These are phyloP conservation scores for Acestrorhynchus altus DNA, from an alignment of 2,797 vertebrate species.

Conservation along the genomic window DNA sequence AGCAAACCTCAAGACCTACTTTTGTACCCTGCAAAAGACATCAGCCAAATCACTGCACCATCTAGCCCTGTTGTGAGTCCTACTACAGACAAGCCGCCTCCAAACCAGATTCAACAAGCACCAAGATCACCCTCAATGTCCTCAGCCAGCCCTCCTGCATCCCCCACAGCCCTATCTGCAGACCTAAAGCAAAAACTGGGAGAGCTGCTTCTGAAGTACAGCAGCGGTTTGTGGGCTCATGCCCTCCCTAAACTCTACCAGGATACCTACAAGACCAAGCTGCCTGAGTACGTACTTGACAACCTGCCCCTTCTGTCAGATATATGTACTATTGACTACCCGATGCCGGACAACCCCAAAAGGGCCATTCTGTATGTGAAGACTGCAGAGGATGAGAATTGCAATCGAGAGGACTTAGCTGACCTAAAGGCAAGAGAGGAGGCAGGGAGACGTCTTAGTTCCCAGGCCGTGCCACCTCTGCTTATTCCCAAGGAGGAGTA, in stretches of 20 bases:
- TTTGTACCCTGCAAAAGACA: slow-evolving; percentile 85
- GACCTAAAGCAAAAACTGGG: slow-evolving; percentile 86
- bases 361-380: slow-evolving; percentile 93
- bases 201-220: slow-evolving; percentile 88
- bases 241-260: slow-evolving; percentile 93
- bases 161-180: slow-evolving; percentile 67
- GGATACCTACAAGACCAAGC: slow-evolving; percentile 87
- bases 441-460: slow-evolving; percentile 65
- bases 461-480: slow-evolving; percentile 80
- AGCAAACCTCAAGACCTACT: slow-evolving; percentile 83
- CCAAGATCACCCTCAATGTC: slow-evolving; percentile 59
- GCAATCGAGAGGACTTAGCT: slow-evolving; percentile 64
- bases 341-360: slow-evolving; percentile 87
- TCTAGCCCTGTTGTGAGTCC: slow-evolving; percentile 31
- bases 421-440: slow-evolving; percentile 62
- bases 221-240: slow-evolving; percentile 91
- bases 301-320: slow-evolving; percentile 86
- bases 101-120: slow-evolving; percentile 46
- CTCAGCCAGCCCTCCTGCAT: slow-evolving; percentile 62
- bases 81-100: slow-evolving; percentile 52
- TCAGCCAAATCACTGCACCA: slow-evolving; percentile 49
- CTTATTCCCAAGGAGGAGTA: slow-evolving; percentile 88
- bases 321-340: slow-evolving; percentile 88
- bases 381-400: slow-evolving; percentile 75
- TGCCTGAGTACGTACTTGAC: slow-evolving; percentile 85